These are phyloP conservation scores for Plecturocebus donacophilus DNA, from an alignment of 2,113 vertebrate genomes.

Conservation along the genomic window DNA sequence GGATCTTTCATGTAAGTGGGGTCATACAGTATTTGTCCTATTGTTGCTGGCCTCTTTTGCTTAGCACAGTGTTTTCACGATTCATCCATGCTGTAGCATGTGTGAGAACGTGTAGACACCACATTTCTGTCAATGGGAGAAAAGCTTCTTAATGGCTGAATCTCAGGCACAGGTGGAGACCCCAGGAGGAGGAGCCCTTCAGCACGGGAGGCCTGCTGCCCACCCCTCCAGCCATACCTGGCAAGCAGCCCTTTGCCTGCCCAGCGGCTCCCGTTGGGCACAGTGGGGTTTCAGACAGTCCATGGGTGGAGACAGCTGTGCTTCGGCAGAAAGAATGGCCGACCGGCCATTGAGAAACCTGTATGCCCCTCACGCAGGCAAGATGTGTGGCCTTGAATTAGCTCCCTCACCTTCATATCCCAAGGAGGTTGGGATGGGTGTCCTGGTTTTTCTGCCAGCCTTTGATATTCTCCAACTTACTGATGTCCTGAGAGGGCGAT, in stretches of 20 bases:
- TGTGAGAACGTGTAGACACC: background rate
- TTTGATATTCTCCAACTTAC: background rate
- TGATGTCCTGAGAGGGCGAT: background rate
- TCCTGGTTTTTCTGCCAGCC: background rate
- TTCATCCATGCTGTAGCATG: background rate
- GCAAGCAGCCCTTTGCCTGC: background rate
- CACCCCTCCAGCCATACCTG: background rate
- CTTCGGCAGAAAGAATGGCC: background rate
- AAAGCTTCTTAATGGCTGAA: background rate
- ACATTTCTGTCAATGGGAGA: background rate
- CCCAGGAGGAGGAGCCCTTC: background rate
- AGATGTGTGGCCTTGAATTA: background rate
- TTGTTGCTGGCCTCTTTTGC: background rate
- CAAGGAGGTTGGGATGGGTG: too few relatives aligned
- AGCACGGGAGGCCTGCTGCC: background rate
- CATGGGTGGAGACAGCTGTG: background rate
- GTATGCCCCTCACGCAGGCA: background rate
- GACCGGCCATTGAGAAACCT: background rate
- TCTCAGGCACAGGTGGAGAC: background rate
- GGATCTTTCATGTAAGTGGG: background rate
- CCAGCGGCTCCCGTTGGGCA: background rate
- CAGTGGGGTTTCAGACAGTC: background rate
- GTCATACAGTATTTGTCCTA: background rate
- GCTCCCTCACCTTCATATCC: background rate
- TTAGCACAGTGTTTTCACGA: background rate